Evolutionary conservation across 2,797 vertebrate species (phyloP).

Genomic region (Pseudochirops cupreus): DNA sequence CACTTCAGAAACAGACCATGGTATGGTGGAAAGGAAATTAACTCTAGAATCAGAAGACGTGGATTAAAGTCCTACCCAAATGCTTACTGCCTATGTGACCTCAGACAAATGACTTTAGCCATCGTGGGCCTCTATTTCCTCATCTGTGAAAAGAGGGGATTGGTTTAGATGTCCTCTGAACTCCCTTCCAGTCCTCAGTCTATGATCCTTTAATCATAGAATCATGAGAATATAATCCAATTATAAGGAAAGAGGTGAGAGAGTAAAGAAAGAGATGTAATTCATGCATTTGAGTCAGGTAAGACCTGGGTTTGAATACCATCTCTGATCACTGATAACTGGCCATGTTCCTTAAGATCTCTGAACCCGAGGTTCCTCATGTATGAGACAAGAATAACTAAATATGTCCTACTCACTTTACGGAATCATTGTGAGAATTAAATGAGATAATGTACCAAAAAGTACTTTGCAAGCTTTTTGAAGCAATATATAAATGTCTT

Average conservation of each 20-base stretch:
- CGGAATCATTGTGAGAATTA: background rate
- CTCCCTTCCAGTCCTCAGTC: background rate
- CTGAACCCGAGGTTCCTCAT: background rate
- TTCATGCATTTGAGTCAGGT: background rate
- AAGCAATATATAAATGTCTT: background rate
- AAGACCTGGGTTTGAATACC: background rate
- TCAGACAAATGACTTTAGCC: background rate
- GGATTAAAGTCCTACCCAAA: background rate
- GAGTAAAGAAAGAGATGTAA: background rate
- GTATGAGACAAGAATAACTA: background rate
- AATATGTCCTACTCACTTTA: background rate
- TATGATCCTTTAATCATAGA: background rate
- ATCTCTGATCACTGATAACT: background rate
- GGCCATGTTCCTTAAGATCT: background rate
- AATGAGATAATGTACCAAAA: background rate
- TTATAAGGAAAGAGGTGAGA: background rate
- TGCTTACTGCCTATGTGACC: background rate
- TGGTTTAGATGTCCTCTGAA: background rate
- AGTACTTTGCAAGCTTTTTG: background rate
- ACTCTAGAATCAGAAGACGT: background rate
- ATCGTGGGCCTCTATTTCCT: background rate
- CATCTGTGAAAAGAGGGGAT: background rate
- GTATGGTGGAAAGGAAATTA: background rate
- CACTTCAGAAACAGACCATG: background rate
- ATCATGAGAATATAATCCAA: background rate